phyloP scores from a whole-genome alignment of 1,140 invertebrate genomes.

The Neodiprion fabricii region DNA sequence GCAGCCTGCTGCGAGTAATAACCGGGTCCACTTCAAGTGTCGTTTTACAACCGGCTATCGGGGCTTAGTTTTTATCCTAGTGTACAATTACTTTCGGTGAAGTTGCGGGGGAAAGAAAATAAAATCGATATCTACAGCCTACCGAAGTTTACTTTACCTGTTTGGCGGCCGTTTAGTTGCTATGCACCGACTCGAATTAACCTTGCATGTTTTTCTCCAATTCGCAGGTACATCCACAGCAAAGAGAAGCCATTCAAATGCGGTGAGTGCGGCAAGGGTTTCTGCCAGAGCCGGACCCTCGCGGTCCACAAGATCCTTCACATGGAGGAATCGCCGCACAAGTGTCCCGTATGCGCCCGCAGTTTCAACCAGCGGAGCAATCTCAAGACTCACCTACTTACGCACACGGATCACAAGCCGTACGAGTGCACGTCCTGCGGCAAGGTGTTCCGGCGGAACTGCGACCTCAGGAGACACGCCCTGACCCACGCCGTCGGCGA shows the following conservation, averaged over 20 bases:
- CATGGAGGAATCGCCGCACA: constrained; percentile 91
- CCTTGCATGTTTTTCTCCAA: constrained; percentile 31
- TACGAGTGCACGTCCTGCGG: constrained; percentile 92
- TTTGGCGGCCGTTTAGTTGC: too few relatives aligned
- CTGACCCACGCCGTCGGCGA: constrained; percentile 86
- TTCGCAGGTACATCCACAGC: constrained; percentile 92
- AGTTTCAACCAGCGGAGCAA: constrained; percentile 93
- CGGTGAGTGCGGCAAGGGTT: constrained; percentile 93
- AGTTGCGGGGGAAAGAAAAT: neutral
- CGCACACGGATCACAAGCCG: constrained; percentile 93
- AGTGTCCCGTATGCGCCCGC: constrained; percentile 87
- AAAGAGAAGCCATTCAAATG: constrained; percentile 98
- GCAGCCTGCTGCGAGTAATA: neutral
- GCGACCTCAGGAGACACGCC: constrained; percentile 83
- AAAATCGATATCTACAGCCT: neutral
- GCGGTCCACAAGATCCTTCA: constrained; percentile 93
- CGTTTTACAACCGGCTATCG: neutral
- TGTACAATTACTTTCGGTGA: neutral
- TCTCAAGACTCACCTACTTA: constrained; percentile 91
- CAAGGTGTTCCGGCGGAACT: constrained; percentile 86
- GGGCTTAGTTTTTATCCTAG: neutral
- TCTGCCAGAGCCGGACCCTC: constrained; percentile 92
- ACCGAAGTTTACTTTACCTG: constrained; percentile 17
- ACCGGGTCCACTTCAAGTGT: neutral
- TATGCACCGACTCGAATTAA: too few relatives aligned